phyloP scores from a whole-genome alignment of 1,140 invertebrate species.

The Bradysia coprophila region DNA sequence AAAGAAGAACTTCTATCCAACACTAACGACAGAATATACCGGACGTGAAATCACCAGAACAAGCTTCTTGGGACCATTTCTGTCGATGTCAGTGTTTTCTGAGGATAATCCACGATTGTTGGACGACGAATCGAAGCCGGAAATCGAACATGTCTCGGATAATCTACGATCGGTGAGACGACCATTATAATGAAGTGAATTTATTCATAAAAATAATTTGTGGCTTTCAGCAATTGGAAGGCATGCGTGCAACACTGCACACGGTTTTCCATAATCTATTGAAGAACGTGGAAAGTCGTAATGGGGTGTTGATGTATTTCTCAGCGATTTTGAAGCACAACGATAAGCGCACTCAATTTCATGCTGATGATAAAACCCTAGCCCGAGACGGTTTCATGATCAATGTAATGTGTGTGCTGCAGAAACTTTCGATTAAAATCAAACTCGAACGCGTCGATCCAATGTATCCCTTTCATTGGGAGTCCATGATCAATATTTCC shows the following conservation, averaged over 20 bases:
- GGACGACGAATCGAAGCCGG: conserved; percentile 37
- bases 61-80: conserved; percentile 76
- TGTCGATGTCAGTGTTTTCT: conserved; percentile 76
- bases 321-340: conserved; percentile 57
- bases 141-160: conserved; percentile 17
- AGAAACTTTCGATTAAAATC: conserved; percentile 70
- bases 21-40: conserved; percentile 38
- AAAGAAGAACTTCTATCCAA: conserved; percentile 57
- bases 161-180: conserved; percentile 16
- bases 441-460: conserved; percentile 70
- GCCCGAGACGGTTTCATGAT: conserved; percentile 90
- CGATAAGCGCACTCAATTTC: conserved; percentile 73
- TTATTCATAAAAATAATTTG: too few relatives aligned
- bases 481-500: conserved; percentile 52
- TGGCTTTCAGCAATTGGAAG: conserved; percentile 44
- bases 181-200: too few relatives aligned
- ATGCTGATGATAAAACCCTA: conserved; percentile 66
- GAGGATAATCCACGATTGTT: conserved; percentile 77
- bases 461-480: conserved; percentile 72
- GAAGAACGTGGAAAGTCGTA: conserved; percentile 53
- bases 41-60: conserved; percentile 69
- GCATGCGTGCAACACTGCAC: conserved; percentile 49
- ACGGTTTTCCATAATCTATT: conserved; percentile 70
- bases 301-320: conserved; percentile 59
- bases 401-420: conserved; percentile 78